Evolutionary conservation across 1,140 invertebrate species (phyloP).

Genomic region (Drosophila nigrodunni): DNA sequence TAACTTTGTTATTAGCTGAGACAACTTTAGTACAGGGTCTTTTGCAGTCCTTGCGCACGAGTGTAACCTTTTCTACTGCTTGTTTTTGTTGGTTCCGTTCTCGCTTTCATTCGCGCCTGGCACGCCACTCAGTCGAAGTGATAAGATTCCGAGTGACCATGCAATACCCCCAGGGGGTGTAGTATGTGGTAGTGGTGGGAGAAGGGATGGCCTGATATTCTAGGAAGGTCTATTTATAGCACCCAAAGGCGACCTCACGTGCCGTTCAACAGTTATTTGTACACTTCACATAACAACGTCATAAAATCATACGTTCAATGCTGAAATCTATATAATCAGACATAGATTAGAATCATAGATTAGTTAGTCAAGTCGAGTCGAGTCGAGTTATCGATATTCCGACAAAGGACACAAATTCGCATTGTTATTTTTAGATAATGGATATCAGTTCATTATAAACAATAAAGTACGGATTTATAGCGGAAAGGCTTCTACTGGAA

Average conservation of each 20-base stretch:
- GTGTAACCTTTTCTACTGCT: not conserved
- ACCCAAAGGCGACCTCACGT: conserved; percentile 25
- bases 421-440: no score
- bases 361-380: no score
- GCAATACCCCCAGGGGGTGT: conserved; percentile 11
- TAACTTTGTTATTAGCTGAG: no score
- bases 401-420: no score
- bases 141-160: conserved; percentile 23
- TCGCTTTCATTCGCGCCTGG: conserved; percentile 20
- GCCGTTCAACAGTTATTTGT: conserved; percentile 25
- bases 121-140: conserved; percentile 1
- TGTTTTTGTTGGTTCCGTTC: conserved; percentile 4
- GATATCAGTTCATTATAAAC: no score
- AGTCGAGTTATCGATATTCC: no score
- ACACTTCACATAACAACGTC: conserved; percentile 11
- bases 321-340: not conserved
- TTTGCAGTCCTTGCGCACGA: no score
- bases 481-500: no score
- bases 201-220: not conserved
- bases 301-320: not conserved
- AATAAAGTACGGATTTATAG: no score
- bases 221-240: conserved; percentile 24
- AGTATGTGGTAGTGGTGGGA: no score
- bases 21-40: no score
- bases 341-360: no score